Conservation (phyloP, 2,113 vertebrate genomes). For the Dicrurus megarhynchus region DNA sequence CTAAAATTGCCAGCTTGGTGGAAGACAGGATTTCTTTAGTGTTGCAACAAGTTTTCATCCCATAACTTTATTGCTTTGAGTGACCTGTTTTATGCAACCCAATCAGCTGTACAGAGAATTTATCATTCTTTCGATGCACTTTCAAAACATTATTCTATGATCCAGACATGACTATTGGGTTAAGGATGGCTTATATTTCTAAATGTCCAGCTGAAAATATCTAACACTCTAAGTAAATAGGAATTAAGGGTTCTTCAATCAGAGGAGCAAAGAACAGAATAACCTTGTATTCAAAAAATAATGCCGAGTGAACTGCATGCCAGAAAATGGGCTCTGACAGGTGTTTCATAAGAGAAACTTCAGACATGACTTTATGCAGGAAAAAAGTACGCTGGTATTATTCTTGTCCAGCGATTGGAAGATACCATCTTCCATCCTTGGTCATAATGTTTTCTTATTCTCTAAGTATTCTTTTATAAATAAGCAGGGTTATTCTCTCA, state of each 20-base stretch:
- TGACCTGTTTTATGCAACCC: not conserved
- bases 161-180: not conserved
- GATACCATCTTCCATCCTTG: not conserved
- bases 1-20: not conserved
- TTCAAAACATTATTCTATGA: not conserved
- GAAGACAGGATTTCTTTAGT: not conserved
- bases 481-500: not conserved
- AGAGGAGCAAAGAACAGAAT: not conserved
- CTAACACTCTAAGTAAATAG: not conserved
- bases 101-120: not conserved
- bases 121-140: not conserved
- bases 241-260: not conserved
- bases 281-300: conserved; percentile 53
- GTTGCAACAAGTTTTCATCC: not conserved
- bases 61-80: not conserved
- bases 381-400: conserved; percentile 23
- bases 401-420: not conserved
- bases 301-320: not conserved
- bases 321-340: conserved; percentile 47
- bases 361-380: conserved; percentile 26
- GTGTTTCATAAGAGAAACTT: conserved; percentile 37
- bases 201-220: not conserved
- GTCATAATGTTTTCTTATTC: not conserved
- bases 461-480: not conserved
- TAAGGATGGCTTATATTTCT: not conserved